A percentile compares a stretch with the other conserved stretches of the same genome.
phyloP scores from a whole-genome alignment of 2,888 invertebrate genomes.

The Thalpophila matura region DNA sequence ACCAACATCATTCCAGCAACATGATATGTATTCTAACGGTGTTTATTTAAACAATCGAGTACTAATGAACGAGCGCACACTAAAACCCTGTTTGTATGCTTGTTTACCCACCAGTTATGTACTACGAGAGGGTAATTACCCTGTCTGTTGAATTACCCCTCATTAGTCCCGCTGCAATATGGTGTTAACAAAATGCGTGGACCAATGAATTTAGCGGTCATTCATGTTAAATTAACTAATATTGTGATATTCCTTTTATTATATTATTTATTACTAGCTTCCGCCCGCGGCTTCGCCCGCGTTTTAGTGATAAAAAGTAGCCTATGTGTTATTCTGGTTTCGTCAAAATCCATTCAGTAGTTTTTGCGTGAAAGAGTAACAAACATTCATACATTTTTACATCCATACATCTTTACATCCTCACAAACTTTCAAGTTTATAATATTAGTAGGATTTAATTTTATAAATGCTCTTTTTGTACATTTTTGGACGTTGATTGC shows the following conservation, averaged over 20 bases:
- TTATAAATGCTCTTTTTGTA: background rate
- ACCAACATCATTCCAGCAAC: slow-evolving; percentile 14
- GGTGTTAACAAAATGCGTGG: slow-evolving; percentile 19
- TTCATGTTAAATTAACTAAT: slow-evolving; percentile 21
- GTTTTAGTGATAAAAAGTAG: too few species aligned
- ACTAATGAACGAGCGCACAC: slow-evolving; percentile 50
- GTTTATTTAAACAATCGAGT: slow-evolving; percentile 55
- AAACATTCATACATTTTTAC: too few species aligned
- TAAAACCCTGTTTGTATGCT: slow-evolving; percentile 26
- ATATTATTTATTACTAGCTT: too few species aligned
- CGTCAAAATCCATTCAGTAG: too few species aligned
- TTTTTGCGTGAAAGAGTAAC: too few species aligned
- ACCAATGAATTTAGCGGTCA: slow-evolving; percentile 26
- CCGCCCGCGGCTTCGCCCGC: too few species aligned
- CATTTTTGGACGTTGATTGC: slow-evolving; percentile 8
- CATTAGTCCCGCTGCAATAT: slow-evolving; percentile 39
- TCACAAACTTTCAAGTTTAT: too few species aligned
- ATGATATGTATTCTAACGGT: slow-evolving; percentile 45
- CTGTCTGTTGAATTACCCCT: slow-evolving; percentile 36
- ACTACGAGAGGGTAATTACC: slow-evolving; percentile 37
- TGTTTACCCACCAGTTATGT: slow-evolving; percentile 33
- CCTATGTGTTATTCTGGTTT: too few species aligned
- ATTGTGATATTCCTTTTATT: background rate
- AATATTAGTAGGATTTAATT: too few species aligned
- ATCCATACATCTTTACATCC: too few species aligned